Evolutionary conservation across 2,888 invertebrate species (phyloP), one percentile per base, ranked within the genome.

Genomic region (Ametastegia equiseti): DNA sequence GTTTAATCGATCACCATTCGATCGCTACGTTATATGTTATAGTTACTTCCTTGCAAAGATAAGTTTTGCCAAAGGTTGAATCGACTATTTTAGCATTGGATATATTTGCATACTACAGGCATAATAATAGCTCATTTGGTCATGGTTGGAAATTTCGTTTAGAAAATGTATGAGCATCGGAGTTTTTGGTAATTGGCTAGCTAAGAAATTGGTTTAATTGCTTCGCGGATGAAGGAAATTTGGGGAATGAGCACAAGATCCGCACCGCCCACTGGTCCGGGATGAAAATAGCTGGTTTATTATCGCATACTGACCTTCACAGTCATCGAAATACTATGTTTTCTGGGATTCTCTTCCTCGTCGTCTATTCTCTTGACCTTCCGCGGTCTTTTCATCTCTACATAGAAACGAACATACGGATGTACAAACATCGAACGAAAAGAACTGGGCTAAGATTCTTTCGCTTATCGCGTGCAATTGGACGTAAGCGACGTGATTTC

Each of bases 251-350:
- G 15, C 36, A 47, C 27, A 27, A 45, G 69, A 42, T 45, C 15
- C n/a, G n/a, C 13, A 6, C 60, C 60, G n/a, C 42, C 60, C 78
- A 42, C 78, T n/a, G 60, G 42, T 45, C 13, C 15, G 54, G n/a
- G 78, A 78, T 78, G 7, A 63, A 63, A 78, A 78, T 78, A 78
- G 78, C 23, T 23, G 45, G 60, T 57, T 78, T 78, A 78, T 60
- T 57, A 60, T 60, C 27, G 42, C 60, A 30, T 60, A 45, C 60
- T 78, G 78, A 78, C 63, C 78, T 78, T 63, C 45, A 6, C 36
- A 78, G 23, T 63, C 78, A 60, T 57, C 27, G 36, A 33, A 54
- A 54, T 54, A 54, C 13, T 11, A 75, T 54, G 2, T 75, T 50
- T 50, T 54, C 23, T 1, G 19, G 33, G 71, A 30, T 9, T 30